Conservation (phyloP, 92 coral and sea anemone genomes). For the Bergia puertoricense region DNA sequence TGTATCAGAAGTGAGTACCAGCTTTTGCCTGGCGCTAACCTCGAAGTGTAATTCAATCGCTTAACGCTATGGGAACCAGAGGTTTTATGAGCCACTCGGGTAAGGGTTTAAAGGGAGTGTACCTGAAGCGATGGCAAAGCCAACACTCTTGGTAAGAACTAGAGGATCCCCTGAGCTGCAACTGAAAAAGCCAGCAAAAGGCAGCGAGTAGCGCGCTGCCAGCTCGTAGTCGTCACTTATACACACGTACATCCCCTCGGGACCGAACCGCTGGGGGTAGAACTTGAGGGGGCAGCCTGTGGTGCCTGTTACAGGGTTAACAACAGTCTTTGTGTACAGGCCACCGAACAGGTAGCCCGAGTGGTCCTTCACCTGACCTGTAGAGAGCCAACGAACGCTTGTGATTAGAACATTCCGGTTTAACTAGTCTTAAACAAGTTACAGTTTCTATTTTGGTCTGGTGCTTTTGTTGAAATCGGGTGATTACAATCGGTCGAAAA, state of each 20-base stretch:
- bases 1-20: too few species aligned
- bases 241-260: slow-evolving; percentile 82
- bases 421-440: not conserved
- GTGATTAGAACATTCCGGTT: not conserved
- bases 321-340: slow-evolving; percentile 59
- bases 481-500: too few species aligned
- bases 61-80: too few species aligned
- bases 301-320: slow-evolving; percentile 75
- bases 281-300: slow-evolving; percentile 79
- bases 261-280: slow-evolving; percentile 78
- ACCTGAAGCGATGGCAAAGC: slow-evolving; percentile 2
- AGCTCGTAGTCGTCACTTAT: slow-evolving; percentile 88
- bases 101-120: not conserved
- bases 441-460: too few species aligned
- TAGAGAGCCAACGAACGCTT: not conserved
- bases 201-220: slow-evolving; percentile 68
- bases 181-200: slow-evolving; percentile 89
- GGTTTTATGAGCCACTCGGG: too few species aligned
- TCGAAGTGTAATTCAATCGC: too few species aligned
- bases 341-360: slow-evolving; percentile 91
- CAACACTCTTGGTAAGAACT: slow-evolving; percentile 42
- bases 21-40: too few species aligned
- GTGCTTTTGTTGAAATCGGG: too few species aligned
- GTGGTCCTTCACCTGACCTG: slow-evolving; percentile 45
- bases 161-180: slow-evolving; percentile 81